Base-by-base conservation (phyloP, 2,888 invertebrate genomes). In the Tenodera sinensis region DNA sequence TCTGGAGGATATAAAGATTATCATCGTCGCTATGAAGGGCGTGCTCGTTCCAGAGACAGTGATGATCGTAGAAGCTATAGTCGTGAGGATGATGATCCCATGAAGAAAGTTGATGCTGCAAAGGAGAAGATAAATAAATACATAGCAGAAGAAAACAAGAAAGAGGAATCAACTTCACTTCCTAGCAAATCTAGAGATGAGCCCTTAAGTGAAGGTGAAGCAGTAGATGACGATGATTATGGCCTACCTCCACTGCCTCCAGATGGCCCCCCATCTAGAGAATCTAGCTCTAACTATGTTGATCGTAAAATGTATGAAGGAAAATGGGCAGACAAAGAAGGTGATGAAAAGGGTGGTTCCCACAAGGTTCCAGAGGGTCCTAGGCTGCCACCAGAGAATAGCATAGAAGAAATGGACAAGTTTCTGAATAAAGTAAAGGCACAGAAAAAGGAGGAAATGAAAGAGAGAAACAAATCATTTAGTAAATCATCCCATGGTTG, bases 261-360 rank as follows among this genome's bases (percentile, higher is more conserved):
- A 28, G 90, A 83, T 84, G 88, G 89, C 15, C 88, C 89, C 14
- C 89, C 90, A 27, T 92, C 92, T 84, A 92, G 91, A 83, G 93
- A 93, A 82, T 90, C 90, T 71, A 90, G 89, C 91, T 90, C 90
- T 81, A 90, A 88, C 91, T 95, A 94, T 92, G 95, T 95, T 90
- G 95, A 95, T 92, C 93, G 95, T 88, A 95, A 95, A 92, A 95
- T 95, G 91, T 96, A 95, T 91, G 96, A 95, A 91, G 95, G 96
- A 7, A 96, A 95, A 92, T 95, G 96, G 95, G 95, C 95, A 0
- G 95, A 95, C 89, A 95, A 95, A 71, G 94, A 95, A 89, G 94
- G 94, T 9, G 92, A 91, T 85, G 92, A 91, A 15, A 91, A 90
- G 87, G 91, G 90, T 14, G 91, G 90, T 87, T 88, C 88, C 14